Percentiles rank a stretch among this genome's conserved stretches.
phyloP scores from a whole-genome alignment of 2,113 vertebrate species.

The Henicopernis longicauda region DNA sequence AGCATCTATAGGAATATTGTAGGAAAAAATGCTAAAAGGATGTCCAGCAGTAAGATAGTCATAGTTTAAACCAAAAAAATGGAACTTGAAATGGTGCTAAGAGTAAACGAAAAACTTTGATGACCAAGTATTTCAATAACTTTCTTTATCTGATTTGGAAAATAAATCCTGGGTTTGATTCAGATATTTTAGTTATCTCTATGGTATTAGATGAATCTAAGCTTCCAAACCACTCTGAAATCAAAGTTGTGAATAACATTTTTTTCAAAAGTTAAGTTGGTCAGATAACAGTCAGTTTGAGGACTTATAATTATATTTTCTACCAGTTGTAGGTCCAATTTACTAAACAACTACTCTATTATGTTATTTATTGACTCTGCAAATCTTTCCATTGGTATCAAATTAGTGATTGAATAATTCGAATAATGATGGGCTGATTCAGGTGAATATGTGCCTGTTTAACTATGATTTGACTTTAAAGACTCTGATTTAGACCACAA shows the following conservation, averaged over 20 bases:
- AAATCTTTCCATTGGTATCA: not conserved
- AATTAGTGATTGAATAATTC: not conserved
- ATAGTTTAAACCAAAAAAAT: not conserved
- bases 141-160: not conserved
- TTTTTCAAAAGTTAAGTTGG: not conserved
- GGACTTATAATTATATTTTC: not conserved
- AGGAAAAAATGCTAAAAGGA: not conserved
- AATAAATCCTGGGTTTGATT: not conserved
- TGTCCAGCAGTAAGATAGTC: not conserved
- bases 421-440: not conserved
- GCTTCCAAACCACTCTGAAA: not conserved
- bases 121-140: not conserved
- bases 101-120: not conserved
- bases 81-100: not conserved
- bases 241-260: rapidly evolving
- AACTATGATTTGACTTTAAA: not conserved
- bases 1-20: not conserved
- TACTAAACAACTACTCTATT: not conserved
- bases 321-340: rapidly evolving
- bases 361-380: not conserved
- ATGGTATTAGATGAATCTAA: not conserved
- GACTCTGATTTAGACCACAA: not conserved
- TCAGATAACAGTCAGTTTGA: not conserved
- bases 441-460: not conserved
- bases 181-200: not conserved